A percentile compares a stretch with the other conserved stretches of the same genome.
Conservation (phyloP, 2,797 vertebrate species). For the Nannoperca australis region DNA sequence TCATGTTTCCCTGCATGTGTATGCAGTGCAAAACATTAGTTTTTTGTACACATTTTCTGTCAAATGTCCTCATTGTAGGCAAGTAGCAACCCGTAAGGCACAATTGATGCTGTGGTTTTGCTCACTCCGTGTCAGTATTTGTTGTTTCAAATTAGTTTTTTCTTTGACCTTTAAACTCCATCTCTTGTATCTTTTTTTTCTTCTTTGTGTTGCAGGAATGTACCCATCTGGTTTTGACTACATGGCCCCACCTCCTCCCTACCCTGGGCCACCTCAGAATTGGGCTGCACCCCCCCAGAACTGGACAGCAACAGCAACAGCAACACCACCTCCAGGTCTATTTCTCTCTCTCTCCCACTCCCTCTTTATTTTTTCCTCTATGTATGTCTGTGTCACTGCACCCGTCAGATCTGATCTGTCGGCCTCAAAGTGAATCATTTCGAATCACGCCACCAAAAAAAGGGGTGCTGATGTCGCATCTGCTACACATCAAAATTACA, state of each 20-base stretch:
- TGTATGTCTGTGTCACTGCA: conserved; percentile 70
- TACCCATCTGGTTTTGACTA: conserved; percentile 85
- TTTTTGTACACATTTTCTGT: neutral
- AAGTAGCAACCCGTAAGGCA: neutral
- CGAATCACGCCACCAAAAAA: conserved; percentile 41
- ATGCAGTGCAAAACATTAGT: neutral
- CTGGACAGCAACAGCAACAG: conserved; percentile 68
- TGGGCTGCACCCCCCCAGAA: conserved; percentile 81
- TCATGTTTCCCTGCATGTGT: neutral
- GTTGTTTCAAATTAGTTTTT: neutral
- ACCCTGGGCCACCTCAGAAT: conserved; percentile 86
- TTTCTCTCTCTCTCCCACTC: conserved; percentile 19
- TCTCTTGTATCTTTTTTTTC: conserved; percentile 4
- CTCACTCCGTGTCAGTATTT: neutral
- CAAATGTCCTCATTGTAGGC: conserved; percentile 6
- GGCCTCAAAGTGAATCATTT: conserved; percentile 74
- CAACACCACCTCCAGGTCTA: conserved; percentile 78
- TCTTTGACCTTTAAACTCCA: conserved; percentile 16
- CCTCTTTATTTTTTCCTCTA: conserved; percentile 22
- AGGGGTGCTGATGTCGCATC: conserved; percentile 56
- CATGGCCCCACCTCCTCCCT: conserved; percentile 89
- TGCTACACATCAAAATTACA: conserved; percentile 52
- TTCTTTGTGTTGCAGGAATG: conserved; percentile 73
- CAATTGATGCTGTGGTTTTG: neutral
- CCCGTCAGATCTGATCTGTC: conserved; percentile 75